These are phyloP conservation scores for Timema cristinae DNA, from an alignment of 2,888 invertebrate genomes.

Conservation along the genomic window DNA sequence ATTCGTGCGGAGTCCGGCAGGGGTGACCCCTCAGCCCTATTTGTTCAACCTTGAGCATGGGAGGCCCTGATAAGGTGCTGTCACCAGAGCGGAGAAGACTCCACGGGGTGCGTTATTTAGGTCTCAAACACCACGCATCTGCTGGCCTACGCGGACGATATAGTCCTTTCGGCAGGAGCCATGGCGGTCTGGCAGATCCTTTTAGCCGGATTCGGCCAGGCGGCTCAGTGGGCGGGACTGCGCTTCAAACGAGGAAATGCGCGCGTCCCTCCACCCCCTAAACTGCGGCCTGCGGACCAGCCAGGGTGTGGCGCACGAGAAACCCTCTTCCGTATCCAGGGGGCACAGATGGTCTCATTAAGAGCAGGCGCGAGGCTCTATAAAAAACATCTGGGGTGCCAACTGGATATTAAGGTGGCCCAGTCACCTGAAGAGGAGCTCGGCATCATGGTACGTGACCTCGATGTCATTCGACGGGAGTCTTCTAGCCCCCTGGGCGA, in stretches of 20 bases:
- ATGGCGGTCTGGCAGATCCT: slow-evolving; percentile 26
- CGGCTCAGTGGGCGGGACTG: no score
- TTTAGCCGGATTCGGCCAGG: slow-evolving; percentile 19
- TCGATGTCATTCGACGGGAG: slow-evolving; percentile 9
- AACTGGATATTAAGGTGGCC: no score
- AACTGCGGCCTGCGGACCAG: no score
- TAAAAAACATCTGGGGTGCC: no score
- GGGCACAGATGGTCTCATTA: no score
- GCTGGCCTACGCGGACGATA: slow-evolving; percentile 33
- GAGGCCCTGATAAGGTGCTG: slow-evolving; percentile 34
- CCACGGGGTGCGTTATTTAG: slow-evolving; percentile 20
- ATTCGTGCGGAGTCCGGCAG: slow-evolving; percentile 33
- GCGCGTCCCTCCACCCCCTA: no score
- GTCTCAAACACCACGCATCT: slow-evolving; percentile 12
- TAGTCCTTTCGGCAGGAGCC: slow-evolving; percentile 27
- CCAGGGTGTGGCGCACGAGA: no score
- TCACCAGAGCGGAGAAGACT: background rate
- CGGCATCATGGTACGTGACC: slow-evolving; percentile 22
- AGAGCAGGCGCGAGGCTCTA: no score
- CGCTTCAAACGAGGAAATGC: no score
- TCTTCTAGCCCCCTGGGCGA: slow-evolving; percentile 35
- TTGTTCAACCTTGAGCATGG: slow-evolving; percentile 40
- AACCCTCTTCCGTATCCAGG: no score
- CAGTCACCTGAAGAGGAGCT: no score
- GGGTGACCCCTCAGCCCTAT: slow-evolving; percentile 40